Conservation (phyloP, 2,113 vertebrate genomes). For the Osmerus eperlanus region DNA sequence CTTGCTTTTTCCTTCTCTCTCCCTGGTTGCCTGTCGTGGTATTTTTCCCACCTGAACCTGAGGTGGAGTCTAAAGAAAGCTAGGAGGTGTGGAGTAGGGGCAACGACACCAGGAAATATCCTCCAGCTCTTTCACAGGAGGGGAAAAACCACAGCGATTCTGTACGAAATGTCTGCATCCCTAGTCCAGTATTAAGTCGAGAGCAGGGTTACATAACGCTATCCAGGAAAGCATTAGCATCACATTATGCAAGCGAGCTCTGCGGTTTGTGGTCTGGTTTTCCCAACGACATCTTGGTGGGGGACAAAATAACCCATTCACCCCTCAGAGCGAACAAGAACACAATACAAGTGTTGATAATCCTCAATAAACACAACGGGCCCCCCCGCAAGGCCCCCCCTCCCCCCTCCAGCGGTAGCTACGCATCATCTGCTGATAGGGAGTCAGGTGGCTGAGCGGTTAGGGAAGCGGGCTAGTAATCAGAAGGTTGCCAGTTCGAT, state of each 20-base stretch:
- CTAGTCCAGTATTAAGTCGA: conserved; percentile 16
- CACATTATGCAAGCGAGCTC: not conserved
- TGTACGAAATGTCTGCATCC: conserved; percentile 29
- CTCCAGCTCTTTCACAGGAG: conserved; percentile 49
- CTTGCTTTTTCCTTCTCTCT: conserved; percentile 16
- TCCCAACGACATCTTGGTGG: too few species aligned
- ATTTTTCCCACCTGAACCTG: conserved; percentile 49
- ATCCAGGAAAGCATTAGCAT: not conserved
- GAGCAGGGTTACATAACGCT: not conserved
- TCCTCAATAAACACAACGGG: too few species aligned
- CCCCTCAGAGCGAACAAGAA: too few species aligned
- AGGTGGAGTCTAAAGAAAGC: conserved; percentile 12
- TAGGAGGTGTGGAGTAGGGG: not conserved
- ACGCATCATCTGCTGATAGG: too few species aligned
- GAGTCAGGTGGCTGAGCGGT: too few species aligned
- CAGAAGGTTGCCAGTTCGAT: too few species aligned
- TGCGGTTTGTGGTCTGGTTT: not conserved
- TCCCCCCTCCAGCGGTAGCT: too few species aligned
- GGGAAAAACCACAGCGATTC: not conserved
- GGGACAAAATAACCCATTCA: too few species aligned
- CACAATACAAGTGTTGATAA: too few species aligned
- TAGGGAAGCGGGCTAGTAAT: too few species aligned
- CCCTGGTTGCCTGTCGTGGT: conserved; percentile 18
- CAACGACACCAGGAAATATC: conserved; percentile 42
- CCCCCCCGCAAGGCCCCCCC: too few species aligned